Evolutionary conservation across 1,140 invertebrate genomes (phyloP), one percentile per base, ranked within the genome.

Genomic region (Brachionus rotundiformis): DNA sequence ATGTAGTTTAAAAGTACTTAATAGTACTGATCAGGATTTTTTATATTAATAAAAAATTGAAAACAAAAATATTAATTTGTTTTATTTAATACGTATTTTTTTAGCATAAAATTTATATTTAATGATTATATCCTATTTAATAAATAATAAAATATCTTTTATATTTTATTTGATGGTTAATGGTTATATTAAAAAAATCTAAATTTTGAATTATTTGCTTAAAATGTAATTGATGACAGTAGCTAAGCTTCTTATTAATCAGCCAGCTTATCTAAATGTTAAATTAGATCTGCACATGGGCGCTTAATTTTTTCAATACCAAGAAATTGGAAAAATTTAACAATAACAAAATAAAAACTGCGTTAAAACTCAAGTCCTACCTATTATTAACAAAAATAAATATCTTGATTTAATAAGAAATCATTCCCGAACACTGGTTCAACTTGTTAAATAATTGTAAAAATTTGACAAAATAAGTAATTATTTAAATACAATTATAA

Each of bases 131-230:
- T 2, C 5, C 47, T 54, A 7, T 54, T 54, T 19, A 54, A 54
- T 54, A 54, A 54, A 54, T 19, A 19, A 54, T 54, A 54, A 54
- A 54, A 54, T 54, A 39, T 39, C 7, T 39, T 11, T 39, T 10
- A 39, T 39, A 39, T 10, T 39, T 39, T 39, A 5, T 36, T 36
- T 39, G 7, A 10, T 39, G 7, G 7, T 16, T 10, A 54, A 54
- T 54, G 47, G 47, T 54, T 19, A 19, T 19, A 54, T 54, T 54
- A 54, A 54, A 54, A 19, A 54, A 19, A 54, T 6, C 47, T 54
- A 7, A 39, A 54, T 54, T 54, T 54, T 54, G 47, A 54, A 54
- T 54, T 54, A 54, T 54, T 54, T 54, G 19, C 23, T 54, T 54
- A 19, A 19, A 8, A 54, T 54, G 47, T 54, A 54, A 25, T 54